Conservation (phyloP, 2,113 vertebrate species). For the Penelope pileata region DNA sequence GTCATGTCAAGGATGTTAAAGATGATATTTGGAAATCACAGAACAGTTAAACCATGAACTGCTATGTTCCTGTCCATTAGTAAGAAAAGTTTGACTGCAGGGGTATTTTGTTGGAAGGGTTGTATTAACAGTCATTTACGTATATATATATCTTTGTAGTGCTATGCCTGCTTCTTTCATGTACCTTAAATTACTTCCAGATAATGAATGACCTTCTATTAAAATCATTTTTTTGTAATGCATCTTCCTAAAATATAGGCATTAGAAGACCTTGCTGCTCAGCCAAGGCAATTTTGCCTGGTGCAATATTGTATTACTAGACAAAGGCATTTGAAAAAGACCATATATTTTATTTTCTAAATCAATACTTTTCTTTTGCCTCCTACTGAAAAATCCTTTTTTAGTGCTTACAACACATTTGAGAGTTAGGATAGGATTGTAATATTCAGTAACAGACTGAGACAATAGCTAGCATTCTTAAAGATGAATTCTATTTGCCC, state of each 20-base stretch:
- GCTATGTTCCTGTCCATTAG: conserved; percentile 9
- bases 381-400: conserved; percentile 49
- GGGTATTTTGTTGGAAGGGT: conserved; percentile 14
- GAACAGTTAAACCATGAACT: conserved; percentile 20
- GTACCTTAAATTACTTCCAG: conserved; percentile 34
- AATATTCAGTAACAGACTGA: conserved; percentile 55
- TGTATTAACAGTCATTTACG: conserved; percentile 36
- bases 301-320: conserved; percentile 55
- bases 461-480: conserved; percentile 62
- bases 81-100: conserved; percentile 5
- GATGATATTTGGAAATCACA: conserved; percentile 38
- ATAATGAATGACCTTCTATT: conserved; percentile 41
- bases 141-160: conserved; percentile 22
- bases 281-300: conserved; percentile 22
- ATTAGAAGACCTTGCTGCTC: conserved; percentile 55
- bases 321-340: conserved; percentile 64
- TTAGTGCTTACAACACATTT: conserved; percentile 41
- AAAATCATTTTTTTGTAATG: conserved; percentile 18
- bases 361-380: conserved; percentile 64
- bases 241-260: conserved; percentile 58
- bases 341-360: conserved; percentile 67
- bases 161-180: conserved; percentile 43
- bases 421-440: conserved; percentile 57
- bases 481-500: conserved; percentile 48
- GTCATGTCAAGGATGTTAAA: conserved; percentile 37